Evolutionary conservation across 2,113 vertebrate species (phyloP).

Genomic region (Hiodon tergisus): DNA sequence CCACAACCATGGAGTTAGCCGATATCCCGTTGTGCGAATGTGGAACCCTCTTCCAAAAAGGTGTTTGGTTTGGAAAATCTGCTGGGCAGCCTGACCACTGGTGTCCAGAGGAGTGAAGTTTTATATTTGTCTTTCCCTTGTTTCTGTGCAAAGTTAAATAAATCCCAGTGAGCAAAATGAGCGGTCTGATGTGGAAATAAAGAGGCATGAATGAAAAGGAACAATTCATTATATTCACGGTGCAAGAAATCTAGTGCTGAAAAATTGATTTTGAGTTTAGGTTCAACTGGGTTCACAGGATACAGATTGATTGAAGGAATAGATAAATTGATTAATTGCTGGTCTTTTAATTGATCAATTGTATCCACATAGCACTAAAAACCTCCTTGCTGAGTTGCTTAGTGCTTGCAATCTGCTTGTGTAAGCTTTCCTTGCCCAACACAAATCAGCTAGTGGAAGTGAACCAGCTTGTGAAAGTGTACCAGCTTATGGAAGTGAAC

Average conservation of each 20-base stretch:
- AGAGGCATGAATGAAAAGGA: slow-evolving; percentile 29
- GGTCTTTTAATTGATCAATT: too few species aligned
- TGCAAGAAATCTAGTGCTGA: too few species aligned
- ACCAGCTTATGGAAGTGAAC: too few species aligned
- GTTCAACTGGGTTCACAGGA: background rate
- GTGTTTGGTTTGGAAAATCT: slow-evolving; percentile 38
- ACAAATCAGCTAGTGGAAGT: too few species aligned
- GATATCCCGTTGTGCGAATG: slow-evolving; percentile 33
- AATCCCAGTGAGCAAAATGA: slow-evolving; percentile 44
- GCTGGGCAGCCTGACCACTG: slow-evolving; percentile 27
- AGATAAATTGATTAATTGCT: too few species aligned
- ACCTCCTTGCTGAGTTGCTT: too few species aligned
- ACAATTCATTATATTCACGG: slow-evolving; percentile 50
- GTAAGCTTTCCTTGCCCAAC: too few species aligned
- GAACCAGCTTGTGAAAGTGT: too few species aligned
- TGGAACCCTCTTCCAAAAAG: slow-evolving; percentile 40
- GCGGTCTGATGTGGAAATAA: slow-evolving; percentile 18
- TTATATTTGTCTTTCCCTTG: slow-evolving; percentile 41
- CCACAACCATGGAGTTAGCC: slow-evolving; percentile 30
- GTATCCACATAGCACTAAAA: too few species aligned
- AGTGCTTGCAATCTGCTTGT: too few species aligned
- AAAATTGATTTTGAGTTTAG: background rate
- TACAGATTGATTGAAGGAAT: too few species aligned
- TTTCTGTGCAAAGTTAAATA: slow-evolving; percentile 42
- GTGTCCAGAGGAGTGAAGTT: slow-evolving; percentile 28